These are phyloP conservation scores for Corvus cornix DNA, from an alignment of 2,113 vertebrate genomes.

Conservation along the genomic window DNA sequence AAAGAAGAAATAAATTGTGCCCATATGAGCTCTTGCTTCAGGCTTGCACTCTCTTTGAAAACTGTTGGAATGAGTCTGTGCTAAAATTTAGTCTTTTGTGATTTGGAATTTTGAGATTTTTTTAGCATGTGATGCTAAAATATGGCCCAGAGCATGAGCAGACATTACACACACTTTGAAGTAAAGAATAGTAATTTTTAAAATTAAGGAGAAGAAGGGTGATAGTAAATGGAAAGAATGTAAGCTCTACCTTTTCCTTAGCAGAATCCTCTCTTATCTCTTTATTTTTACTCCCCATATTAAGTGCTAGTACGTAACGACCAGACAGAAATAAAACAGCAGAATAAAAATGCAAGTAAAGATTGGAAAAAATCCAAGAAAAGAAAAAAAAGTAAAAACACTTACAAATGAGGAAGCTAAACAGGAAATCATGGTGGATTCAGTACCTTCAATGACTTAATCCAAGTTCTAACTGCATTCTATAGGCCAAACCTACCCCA, in stretches of 20 bases:
- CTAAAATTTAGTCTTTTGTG: not conserved
- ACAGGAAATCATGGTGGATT: not conserved
- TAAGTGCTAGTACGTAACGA: not conserved
- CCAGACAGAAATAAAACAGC: not conserved
- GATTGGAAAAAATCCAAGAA: not conserved
- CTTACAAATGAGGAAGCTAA: not conserved
- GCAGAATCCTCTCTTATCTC: not conserved
- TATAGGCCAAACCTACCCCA: not conserved
- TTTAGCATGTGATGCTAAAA: not conserved
- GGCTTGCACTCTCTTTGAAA: not conserved
- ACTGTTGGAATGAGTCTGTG: not conserved
- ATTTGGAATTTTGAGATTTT: not conserved
- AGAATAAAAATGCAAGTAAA: not conserved
- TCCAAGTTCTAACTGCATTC: not conserved
- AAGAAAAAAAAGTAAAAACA: not conserved
- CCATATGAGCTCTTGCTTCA: conserved; percentile 10
- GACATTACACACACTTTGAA: not conserved
- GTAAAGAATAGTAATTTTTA: not conserved
- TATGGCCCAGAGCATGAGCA: not conserved
- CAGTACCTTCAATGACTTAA: not conserved
- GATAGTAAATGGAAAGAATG: not conserved
- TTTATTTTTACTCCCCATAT: not conserved
- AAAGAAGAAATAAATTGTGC: conserved; percentile 1
- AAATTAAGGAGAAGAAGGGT: not conserved
- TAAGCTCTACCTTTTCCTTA: not conserved